A percentile compares a stretch with the other conserved stretches of the same genome.
phyloP scores from a whole-genome alignment of 2,888 invertebrate genomes.

The Invenusta paracnida region DNA sequence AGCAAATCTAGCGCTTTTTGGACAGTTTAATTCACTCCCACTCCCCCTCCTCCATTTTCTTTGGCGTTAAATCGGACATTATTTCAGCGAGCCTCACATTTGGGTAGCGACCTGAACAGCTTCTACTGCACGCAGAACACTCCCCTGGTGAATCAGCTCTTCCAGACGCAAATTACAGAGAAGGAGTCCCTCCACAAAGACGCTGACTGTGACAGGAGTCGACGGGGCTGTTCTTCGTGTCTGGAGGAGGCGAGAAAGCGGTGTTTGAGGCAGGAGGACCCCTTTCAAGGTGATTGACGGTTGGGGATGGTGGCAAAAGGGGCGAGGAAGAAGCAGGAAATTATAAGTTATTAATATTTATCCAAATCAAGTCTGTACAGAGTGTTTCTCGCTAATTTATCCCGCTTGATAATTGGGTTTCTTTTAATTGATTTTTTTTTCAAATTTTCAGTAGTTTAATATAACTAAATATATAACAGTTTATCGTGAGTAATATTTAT shows the following conservation, averaged over 20 bases:
- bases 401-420: background rate
- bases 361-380: too few relatives aligned
- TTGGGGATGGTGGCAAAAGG: too few relatives aligned
- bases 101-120: slow-evolving; percentile 9
- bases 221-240: background rate
- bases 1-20: too few relatives aligned
- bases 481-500: too few relatives aligned
- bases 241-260: background rate
- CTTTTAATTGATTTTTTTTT: background rate
- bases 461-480: too few relatives aligned
- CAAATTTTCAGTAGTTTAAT: too few relatives aligned
- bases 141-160: slow-evolving; percentile 2
- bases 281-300: background rate
- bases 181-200: slow-evolving; percentile 1
- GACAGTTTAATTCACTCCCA: too few relatives aligned
- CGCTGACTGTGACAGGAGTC: background rate
- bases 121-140: slow-evolving; percentile 37
- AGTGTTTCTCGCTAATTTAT: background rate
- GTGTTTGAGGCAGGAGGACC: background rate
- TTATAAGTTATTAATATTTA: too few relatives aligned
- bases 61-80: too few relatives aligned
- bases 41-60: too few relatives aligned
- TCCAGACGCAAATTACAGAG: background rate
- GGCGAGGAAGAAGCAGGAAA: too few relatives aligned
- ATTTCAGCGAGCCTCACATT: slow-evolving; percentile 17